Evolutionary conservation across 2,113 vertebrate species (phyloP).

Genomic region (Lethenteron reissneri): DNA sequence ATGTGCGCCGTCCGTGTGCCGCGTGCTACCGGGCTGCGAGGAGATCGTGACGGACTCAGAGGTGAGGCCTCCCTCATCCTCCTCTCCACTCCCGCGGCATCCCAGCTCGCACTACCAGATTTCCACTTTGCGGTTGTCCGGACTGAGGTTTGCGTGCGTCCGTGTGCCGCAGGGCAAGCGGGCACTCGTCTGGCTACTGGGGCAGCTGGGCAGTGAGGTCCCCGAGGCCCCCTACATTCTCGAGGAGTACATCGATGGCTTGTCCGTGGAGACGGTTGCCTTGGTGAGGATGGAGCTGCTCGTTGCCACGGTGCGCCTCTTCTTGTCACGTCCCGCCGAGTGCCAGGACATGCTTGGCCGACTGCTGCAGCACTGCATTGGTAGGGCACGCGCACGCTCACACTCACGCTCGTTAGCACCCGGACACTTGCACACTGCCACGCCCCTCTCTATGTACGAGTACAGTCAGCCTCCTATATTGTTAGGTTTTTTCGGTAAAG

Average conservation of each 20-base stretch:
- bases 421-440: not conserved
- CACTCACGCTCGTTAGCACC: not conserved
- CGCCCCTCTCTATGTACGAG: not conserved
- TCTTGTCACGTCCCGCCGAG: constrained; percentile 60
- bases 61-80: constrained; percentile 21
- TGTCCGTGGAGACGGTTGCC: constrained; percentile 39
- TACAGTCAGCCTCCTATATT: not conserved
- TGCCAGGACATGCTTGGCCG: constrained; percentile 72
- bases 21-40: constrained; percentile 46
- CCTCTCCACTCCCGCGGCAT: too few relatives aligned
- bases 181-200: constrained; percentile 70
- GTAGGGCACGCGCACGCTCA: constrained; percentile 17
- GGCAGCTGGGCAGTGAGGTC: constrained; percentile 44
- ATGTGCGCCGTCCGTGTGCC: constrained; percentile 43
- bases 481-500: too few relatives aligned
- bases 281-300: constrained; percentile 69
- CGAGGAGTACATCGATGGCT: constrained; percentile 51
- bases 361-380: constrained; percentile 53
- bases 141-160: too few relatives aligned
- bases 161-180: constrained; percentile 41
- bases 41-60: constrained; percentile 56
- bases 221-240: constrained; percentile 54
- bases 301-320: constrained; percentile 45
- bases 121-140: too few relatives aligned
- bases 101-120: too few relatives aligned